Base-by-base conservation (phyloP, 2,113 vertebrate genomes). In the Barnardius zonarius region DNA sequence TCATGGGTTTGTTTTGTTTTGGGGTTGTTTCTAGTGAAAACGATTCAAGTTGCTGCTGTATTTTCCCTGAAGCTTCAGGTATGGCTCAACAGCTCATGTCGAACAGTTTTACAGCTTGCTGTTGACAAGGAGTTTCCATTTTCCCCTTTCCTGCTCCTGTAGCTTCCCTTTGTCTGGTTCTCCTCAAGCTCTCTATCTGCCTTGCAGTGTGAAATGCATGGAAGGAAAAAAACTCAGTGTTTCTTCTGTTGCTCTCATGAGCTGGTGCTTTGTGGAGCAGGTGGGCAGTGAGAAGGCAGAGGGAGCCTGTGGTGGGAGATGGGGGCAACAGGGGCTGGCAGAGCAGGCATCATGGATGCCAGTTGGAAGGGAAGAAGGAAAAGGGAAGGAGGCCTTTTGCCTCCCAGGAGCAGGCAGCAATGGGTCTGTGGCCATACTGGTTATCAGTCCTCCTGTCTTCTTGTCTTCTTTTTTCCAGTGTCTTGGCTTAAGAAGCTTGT, bases 271-370 rank as follows among this genome's bases (percentile, higher is more conserved):
- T 41, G 41, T 5, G 33, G 41, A 68, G 27, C 37, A 74, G 41
- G 11, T 0, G 2, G 25, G 33, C 1, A 4, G 30, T 17, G 39
- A 0, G 2, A 59, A 57, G 57, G 22, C 43, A 70, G 37, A 18
- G 70, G 35, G 37, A 51, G 52, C 23, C 33, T 1, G 13, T 2
- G 35, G 41, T 0, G 2, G 20, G 57, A 76, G 27, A 51, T 22
- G 41, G 8, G 7, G 18, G 28, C 70, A 15, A 31, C 17, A 22
- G 10, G 28, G 8, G 7, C 4, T 3, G 16, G 28, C 22, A 62
- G 57, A 57, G 67, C 12, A 28, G 24, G 25, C 18, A 52, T 8
- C 2, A 13, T 37, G 25, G 9, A 30, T 83, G 44, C 24, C 24
- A 8, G 10, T 6, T 35, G 43, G 4, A 8, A 7, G 13, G 10